phyloP scores from a whole-genome alignment of 2,888 invertebrate species.

The Julus scanicus region DNA sequence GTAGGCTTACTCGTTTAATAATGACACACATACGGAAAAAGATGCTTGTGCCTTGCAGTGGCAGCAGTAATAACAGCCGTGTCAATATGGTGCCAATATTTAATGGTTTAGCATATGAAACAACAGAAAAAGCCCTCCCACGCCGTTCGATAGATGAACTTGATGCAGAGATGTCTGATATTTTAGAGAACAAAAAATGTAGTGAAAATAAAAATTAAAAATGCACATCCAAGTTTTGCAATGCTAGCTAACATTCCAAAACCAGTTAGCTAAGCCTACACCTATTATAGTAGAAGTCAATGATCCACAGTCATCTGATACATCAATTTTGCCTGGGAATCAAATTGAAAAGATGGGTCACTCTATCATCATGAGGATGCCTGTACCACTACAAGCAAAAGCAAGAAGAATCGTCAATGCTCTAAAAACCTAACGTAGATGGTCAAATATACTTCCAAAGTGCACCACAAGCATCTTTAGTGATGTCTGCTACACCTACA shows the following conservation, averaged over 20 bases:
- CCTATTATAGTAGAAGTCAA: background rate
- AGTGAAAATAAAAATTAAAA: background rate
- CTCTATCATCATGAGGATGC: too few relatives aligned
- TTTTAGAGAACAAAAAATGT: background rate
- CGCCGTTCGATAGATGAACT: background rate
- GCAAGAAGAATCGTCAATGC: background rate
- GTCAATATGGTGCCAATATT: too few relatives aligned
- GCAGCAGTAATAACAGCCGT: too few relatives aligned
- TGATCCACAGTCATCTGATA: background rate
- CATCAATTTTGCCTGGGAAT: too few relatives aligned
- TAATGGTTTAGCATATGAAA: too few relatives aligned
- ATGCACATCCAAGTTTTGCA: background rate
- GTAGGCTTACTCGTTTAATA: background rate
- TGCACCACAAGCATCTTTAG: too few relatives aligned
- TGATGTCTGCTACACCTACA: too few relatives aligned
- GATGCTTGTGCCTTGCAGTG: background rate
- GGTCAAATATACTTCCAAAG: too few relatives aligned
- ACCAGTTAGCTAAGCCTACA: background rate
- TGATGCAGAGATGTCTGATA: background rate
- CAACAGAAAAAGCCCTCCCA: too few relatives aligned
- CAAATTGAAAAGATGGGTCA: too few relatives aligned
- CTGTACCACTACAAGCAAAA: background rate
- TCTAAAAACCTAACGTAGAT: too few relatives aligned
- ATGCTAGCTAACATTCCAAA: background rate
- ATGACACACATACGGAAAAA: background rate